These are phyloP conservation scores for Zygaena filipendulae DNA, from an alignment of 2,888 invertebrate species.

Conservation along the genomic window DNA sequence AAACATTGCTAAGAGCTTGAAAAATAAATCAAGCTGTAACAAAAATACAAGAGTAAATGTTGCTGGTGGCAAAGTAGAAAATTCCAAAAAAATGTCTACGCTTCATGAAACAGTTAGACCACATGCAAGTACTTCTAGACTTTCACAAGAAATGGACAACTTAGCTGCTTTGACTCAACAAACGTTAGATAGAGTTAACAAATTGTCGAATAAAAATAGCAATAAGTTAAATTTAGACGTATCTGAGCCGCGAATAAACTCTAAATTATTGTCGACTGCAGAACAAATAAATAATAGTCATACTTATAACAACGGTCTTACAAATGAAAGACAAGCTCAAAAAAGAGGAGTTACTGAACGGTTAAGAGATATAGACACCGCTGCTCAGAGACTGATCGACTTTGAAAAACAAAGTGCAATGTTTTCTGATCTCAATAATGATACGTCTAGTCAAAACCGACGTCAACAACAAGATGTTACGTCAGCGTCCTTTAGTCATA, in stretches of 20 bases:
- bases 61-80: constrained; percentile 32
- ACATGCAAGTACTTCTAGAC: constrained; percentile 45
- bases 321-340: constrained; percentile 33
- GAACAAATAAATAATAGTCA: constrained; percentile 44
- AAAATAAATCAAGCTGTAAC: constrained; percentile 40
- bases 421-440: constrained; percentile 66
- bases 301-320: constrained; percentile 42
- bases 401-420: constrained; percentile 66
- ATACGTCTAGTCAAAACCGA: constrained; percentile 62
- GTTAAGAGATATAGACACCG: constrained; percentile 60
- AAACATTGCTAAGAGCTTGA: constrained; percentile 44
- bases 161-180: constrained; percentile 73
- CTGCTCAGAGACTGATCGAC: constrained; percentile 64
- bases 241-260: constrained; percentile 43
- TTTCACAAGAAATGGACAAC: constrained; percentile 72
- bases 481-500: constrained; percentile 46
- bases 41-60: constrained; percentile 30
- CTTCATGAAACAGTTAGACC: constrained; percentile 56
- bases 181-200: constrained; percentile 75
- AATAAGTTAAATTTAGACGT: constrained; percentile 53
- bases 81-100: constrained; percentile 50
- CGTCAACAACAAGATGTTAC: constrained; percentile 52
- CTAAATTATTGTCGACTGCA: constrained; percentile 40
- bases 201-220: constrained; percentile 67
- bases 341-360: constrained; percentile 56